Evolutionary conservation across 2,888 invertebrate species (phyloP), one percentile per base, ranked within the genome.

Genomic region (Gari tellinella): DNA sequence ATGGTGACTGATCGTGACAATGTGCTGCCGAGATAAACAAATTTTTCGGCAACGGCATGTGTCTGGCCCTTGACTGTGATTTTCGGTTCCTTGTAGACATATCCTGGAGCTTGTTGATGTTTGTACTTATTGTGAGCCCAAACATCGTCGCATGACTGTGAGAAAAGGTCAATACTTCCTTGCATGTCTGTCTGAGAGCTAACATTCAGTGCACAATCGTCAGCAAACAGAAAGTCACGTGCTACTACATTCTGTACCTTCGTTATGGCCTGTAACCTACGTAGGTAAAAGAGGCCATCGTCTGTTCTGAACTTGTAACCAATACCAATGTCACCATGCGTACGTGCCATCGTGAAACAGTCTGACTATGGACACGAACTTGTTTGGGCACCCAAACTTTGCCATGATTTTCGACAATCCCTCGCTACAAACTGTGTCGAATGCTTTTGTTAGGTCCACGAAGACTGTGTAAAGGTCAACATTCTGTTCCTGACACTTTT

Each of bases 321-420:
- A 19, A 25, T 51, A 17, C 21, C 49, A 14, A 19, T 15, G 21
- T 49, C 49, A 12, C 49, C 19, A 14, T 23, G 31, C 52, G 14
- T 52, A 26, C 52, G 26, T 52, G 37, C 52, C 52, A 37, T 52
- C 52, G 25, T 52, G 52, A 37, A 52, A 52, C 26, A 8, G 52
- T 10, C 37, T 10, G 19, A 52, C 52, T 31, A 52, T 52, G 5
- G 52, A 2, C 3, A 37, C 10, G 52, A 31, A 31, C 31, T 31
- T 10, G 31, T 31, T 4, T 4, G 31, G 52, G 12, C n/a, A 17
- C 3, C 52, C 26, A 26, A 37, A 31, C 25, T 12, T 37, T 12
- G 19, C 52, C 26, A 52, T 52, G 31, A 52, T 52, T 31, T 8
- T 4, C n/a, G 26, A 37, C 25, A 52, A 26, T 10, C 52, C 26